Evolutionary conservation across 2,888 invertebrate species (phyloP), one percentile per base, ranked within the genome.

Genomic region (Campoplex capitator): DNA sequence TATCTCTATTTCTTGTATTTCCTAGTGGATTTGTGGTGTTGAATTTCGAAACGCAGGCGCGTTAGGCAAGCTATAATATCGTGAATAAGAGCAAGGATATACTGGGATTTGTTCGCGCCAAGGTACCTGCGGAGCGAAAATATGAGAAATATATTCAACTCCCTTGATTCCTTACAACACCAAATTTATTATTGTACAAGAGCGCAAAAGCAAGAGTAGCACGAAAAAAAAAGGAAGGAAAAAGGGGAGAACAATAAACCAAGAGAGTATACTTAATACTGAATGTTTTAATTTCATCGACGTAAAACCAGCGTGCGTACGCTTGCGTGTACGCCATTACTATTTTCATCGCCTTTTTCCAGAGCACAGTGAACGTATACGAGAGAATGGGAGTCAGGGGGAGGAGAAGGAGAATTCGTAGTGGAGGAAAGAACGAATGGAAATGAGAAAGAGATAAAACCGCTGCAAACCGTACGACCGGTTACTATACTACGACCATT

Each of bases 301-400:
- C 51, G 62, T 75, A 54, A 71, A 74, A 84, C 85, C 88, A 86
- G 90, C 91, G 88, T 92, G 93, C 91, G 92, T 93, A 92, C 92
- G 92, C 91, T 90, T 92, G 92, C 92, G 91, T 92, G 91, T 89
- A 90, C 89, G 90, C 89, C 90, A 90, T 91, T 91, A 92, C 92
- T 92, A 87, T 65, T 75, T 82, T 75, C 81, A 86, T 70, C 81
- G 56, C 67, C 48, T 45, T 79, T 65, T 65, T 58, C 13, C 32
- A 54, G 42, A 68, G 6, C 51, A 48, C 28, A 42, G 48, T 18
- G 51, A 18, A 70, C 38, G 38, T 38, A 16, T n/a, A 56, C 73
- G 23, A 71, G 73, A 28, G 58, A 71, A 42, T 48, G 73, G 73
- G 35, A 38, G 32, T 0, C 3, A 35, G 67, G n/a, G 51, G 42